A percentile compares a stretch with the other conserved stretches of the same genome.
Conservation (phyloP, 2,113 vertebrate genomes). For the Scortum barcoo region DNA sequence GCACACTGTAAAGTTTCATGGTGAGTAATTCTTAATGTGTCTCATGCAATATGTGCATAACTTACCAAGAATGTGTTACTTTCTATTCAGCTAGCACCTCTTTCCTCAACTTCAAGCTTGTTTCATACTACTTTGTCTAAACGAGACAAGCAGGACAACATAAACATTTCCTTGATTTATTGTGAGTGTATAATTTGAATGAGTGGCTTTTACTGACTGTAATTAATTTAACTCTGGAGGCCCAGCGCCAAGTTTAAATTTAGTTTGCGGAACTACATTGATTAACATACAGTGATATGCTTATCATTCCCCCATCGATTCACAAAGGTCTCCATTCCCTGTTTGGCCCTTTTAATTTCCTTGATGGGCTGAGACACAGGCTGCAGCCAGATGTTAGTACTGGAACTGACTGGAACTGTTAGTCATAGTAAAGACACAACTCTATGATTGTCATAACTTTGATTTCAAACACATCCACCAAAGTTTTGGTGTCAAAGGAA, state of each 20-base stretch:
- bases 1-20: background rate
- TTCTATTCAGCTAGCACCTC: too few relatives aligned
- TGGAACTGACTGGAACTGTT: slow-evolving; percentile 8
- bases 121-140: background rate
- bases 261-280: slow-evolving; percentile 27
- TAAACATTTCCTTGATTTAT: slow-evolving; percentile 29
- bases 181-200: slow-evolving; percentile 45
- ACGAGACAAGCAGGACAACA: slow-evolving; percentile 5
- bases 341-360: slow-evolving; percentile 46
- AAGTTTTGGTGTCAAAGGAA: slow-evolving; percentile 47
- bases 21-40: background rate
- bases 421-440: slow-evolving; percentile 27
- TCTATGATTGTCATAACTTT: slow-evolving; percentile 5
- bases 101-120: background rate
- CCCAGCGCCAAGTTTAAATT: slow-evolving; percentile 52
- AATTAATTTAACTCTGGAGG: slow-evolving; percentile 37
- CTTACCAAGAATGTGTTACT: background rate
- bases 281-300: slow-evolving; percentile 45
- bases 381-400: slow-evolving; percentile 9
- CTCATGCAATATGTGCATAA: background rate
- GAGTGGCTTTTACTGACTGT: slow-evolving; percentile 44
- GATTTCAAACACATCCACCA: slow-evolving; percentile 34
- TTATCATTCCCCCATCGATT: slow-evolving; percentile 29
- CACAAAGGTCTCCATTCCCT: slow-evolving; percentile 1
- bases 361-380: slow-evolving; percentile 35